Evolutionary conservation across 2,888 invertebrate species (phyloP).

Genomic region (Homarus gammarus): DNA sequence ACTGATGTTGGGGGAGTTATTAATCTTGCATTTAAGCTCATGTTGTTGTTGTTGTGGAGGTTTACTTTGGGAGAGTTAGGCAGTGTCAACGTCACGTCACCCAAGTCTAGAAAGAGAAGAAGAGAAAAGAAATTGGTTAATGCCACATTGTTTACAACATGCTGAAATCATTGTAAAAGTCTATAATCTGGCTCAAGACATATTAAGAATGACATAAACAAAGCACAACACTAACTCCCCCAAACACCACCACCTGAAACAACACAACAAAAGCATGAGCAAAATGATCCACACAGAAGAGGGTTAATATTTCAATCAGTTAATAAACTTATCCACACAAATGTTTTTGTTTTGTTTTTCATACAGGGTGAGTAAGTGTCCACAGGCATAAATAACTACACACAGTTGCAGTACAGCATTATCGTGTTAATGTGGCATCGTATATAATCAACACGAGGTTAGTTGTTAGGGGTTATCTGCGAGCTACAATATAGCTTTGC

Average conservation of each 20-base stretch:
- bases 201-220: conserved; percentile 37
- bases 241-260: conserved; percentile 63
- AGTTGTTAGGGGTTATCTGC: not conserved
- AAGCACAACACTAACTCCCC: conserved; percentile 44
- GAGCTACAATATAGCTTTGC: not conserved
- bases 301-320: not conserved
- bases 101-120: conserved; percentile 66
- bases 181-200: conserved; percentile 45
- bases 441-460: conserved; percentile 7
- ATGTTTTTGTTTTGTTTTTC: not conserved
- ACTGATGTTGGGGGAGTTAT: conserved; percentile 47
- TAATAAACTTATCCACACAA: too few relatives aligned
- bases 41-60: conserved; percentile 58
- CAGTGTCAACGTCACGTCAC: conserved; percentile 69
- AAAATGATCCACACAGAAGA: not conserved
- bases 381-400: not conserved
- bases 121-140: conserved; percentile 68
- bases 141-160: conserved; percentile 65
- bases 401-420: not conserved
- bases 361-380: not conserved
- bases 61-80: conserved; percentile 71
- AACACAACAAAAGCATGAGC: conserved; percentile 10
- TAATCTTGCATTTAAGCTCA: conserved; percentile 46
- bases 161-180: conserved; percentile 31
- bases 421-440: conserved; percentile 10